These are phyloP conservation scores for Epizoanthus scotinus DNA, from an alignment of 92 coral and sea anemone genomes.

Conservation along the genomic window DNA sequence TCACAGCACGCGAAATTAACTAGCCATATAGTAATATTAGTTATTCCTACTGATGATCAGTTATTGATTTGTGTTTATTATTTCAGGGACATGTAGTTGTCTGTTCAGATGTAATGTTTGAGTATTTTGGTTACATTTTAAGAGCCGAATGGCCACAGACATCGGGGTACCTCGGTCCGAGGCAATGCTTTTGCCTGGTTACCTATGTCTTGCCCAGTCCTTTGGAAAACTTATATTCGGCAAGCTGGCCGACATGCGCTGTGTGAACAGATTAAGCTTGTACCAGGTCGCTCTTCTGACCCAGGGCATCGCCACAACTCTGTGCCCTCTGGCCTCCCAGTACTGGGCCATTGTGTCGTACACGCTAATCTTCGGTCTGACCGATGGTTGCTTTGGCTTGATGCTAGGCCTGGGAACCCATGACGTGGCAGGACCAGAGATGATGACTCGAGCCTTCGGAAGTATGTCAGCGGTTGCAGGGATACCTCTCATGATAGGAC, in stretches of 20 bases:
- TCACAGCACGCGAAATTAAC: too few species aligned
- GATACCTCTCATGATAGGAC: slow-evolving; percentile 24
- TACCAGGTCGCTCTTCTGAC: slow-evolving; percentile 27
- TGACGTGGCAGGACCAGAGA: slow-evolving; percentile 26
- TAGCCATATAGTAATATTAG: too few species aligned
- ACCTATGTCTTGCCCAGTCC: slow-evolving; percentile 42
- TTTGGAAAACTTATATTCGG: slow-evolving; percentile 31
- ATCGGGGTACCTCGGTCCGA: slow-evolving; percentile 39
- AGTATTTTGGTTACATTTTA: slow-evolving; percentile 37
- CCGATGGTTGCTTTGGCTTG: slow-evolving; percentile 26
- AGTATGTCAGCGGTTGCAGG: slow-evolving; percentile 31
- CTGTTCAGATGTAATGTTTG: too few species aligned
- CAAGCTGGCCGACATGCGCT: slow-evolving; percentile 20
- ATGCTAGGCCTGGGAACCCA: slow-evolving; percentile 40
- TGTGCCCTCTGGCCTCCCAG: slow-evolving; percentile 26
- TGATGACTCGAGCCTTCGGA: slow-evolving; percentile 42
- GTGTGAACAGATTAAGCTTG: slow-evolving; percentile 24
- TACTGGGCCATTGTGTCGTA: slow-evolving; percentile 34
- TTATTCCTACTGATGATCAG: too few species aligned
- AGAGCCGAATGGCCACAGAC: slow-evolving; percentile 39
- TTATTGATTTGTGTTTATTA: too few species aligned
- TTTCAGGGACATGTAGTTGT: too few species aligned
- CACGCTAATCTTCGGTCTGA: slow-evolving; percentile 28
- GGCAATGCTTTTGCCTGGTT: slow-evolving; percentile 36
- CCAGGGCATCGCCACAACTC: slow-evolving; percentile 38